Base-by-base conservation (phyloP, 2,113 vertebrate genomes). In the Mustela lutreola region DNA sequence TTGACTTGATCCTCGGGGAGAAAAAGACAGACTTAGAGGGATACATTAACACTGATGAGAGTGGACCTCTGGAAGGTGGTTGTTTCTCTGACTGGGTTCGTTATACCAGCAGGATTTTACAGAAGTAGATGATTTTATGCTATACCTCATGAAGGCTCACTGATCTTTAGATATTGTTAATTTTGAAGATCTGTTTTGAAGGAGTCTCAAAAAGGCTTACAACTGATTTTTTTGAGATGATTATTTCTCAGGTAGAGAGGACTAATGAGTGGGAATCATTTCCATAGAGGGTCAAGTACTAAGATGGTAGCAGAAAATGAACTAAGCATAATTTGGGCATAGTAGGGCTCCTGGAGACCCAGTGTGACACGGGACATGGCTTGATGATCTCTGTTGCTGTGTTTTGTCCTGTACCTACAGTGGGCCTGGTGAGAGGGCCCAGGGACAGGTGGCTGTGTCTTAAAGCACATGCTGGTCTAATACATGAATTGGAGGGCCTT, bases 161-260 rank as follows among this genome's bases (percentile, higher is more conserved):
- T 3, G 4, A 31, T 48, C 7, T 70, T 70, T 94, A 26, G 12
- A 1, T 63, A 14, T 21, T 80, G 56, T 63, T n/a, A 39, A 42
- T 75, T 62, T 87, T 75, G 79, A 96, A 89, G 26, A 36, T 56
- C 19, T 80, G 11, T 84, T 97, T 79, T 94, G 62, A 94, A 91
- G 62, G 42, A 50, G 16, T 80, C 26, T 26, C 70, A 73, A 79
- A 82, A 78, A 83, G 26, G 36, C 42, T 83, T 36, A 45, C 50
- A 48, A 36, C 79, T 53, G 26, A 24, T n/a, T 36, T 70, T 70
- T 96, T 75, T 87, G 50, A 92, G 33, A 71, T 56, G 36, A 42
- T 81, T 83, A 56, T 63, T 89, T 84, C 5, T 4, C 50, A 84
- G 7, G 33, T 39, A 11, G 10, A 14, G 12, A 11, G n/a, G 50